These are phyloP conservation scores for Tetramorium simillimum DNA, from an alignment of 1,140 invertebrate species.

Conservation along the genomic window DNA sequence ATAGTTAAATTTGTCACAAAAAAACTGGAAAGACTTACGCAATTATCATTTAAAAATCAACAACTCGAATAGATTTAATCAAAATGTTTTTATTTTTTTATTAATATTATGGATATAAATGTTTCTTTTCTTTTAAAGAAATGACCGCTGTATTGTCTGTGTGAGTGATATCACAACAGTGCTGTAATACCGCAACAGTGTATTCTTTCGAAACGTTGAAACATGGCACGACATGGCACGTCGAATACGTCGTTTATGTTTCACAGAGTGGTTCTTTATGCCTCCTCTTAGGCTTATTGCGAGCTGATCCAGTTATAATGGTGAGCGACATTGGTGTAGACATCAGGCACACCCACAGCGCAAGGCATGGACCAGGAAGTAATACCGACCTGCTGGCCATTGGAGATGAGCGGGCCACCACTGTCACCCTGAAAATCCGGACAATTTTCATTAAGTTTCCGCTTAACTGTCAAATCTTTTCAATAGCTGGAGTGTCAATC, in stretches of 20 bases:
- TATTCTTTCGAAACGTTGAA: background rate
- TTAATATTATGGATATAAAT: background rate
- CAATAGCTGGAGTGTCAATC: background rate
- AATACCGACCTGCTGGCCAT: constrained; percentile 85
- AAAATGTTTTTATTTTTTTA: background rate
- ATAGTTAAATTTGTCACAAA: background rate
- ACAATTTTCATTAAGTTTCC: background rate
- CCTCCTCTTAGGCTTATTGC: background rate
- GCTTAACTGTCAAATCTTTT: background rate
- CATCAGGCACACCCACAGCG: constrained; percentile 87
- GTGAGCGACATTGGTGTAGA: constrained; percentile 85
- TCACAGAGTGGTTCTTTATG: background rate
- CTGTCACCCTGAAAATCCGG: constrained; percentile 86
- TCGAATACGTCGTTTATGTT: background rate
- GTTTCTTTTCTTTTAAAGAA: background rate
- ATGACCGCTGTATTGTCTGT: background rate
- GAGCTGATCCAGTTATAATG: background rate
- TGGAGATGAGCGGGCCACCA: constrained; percentile 82
- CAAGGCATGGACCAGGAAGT: constrained; percentile 88
- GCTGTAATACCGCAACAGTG: background rate
- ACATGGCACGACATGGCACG: background rate
- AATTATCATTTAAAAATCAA: background rate
- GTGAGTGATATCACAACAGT: background rate
- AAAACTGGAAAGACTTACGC: background rate
- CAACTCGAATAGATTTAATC: background rate